Evolutionary conservation across 1,140 invertebrate genomes (phyloP), one percentile per base, ranked within the genome.

Genomic region (Globodera ellingtonae): DNA sequence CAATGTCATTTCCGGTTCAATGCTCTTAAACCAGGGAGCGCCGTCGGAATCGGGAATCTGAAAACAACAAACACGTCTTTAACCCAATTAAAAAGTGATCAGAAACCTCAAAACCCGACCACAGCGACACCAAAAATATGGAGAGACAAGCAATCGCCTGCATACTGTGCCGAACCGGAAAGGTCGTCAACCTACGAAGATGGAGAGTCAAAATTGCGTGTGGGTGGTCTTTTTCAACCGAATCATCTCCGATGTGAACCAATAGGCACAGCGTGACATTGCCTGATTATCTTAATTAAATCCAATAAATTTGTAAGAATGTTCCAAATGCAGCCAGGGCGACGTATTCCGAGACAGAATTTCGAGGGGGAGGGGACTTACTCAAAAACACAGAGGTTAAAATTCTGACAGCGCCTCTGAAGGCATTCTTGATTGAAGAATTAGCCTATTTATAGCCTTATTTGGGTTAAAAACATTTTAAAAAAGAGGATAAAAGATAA

Each of bases 241-340:
- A 15, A 62, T 85, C 83, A 84, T 79, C 62, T 84, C 83, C 15
- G 83, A 85, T 21, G 84, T 72, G 18, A 84, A 84, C 71, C 78
- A 84, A 66, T 86, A 84, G 24, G 83, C 83, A 65, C 50, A 65
- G 15, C 59, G 52, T 15, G 79, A 47, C 50, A 81, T 56, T 46
- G 56, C 59, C 50, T 48, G 62, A n/a, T 69, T 77, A 52, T 69
- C 75, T 77, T 10, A 62, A 65, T 4, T 44, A 18, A 9, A 35
- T 35, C 0, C 35, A 35, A 0, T 35, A 35, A 35, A 0, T 35
- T 35, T 35, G 35, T 35, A 35, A 35, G 35, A 35, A 35, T 35
- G 35, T 35, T 35, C 35, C 35, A 35, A 35, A 35, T 35, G 35
- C 35, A 35, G 35, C 35, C 35, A 35, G 35, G 35, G 35, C 3